Evolutionary conservation across 2,888 invertebrate genomes (phyloP), one percentile per base, ranked within the genome.

Genomic region (Drosophila emarginata): DNA sequence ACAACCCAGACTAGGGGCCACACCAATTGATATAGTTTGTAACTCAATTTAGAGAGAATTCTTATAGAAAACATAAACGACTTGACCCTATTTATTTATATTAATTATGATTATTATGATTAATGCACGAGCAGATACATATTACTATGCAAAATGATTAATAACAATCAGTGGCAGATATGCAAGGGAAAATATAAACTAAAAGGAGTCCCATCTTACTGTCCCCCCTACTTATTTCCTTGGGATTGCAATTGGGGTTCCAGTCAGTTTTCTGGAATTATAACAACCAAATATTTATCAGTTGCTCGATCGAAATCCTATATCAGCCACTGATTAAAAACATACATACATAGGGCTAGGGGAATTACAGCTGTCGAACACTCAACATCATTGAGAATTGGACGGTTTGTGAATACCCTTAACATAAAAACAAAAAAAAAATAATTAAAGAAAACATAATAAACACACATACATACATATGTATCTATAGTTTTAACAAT

Each of bases 1-100:
- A 51, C 40, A 52, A 80, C 81, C 80, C 84, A 78, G 15, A 71
- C 71, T 80, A 68, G 87, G 87, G 87, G 80, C 87, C 87, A 80
- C 75, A 45, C 45, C 45, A 21, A 72, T 71, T 84, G 52, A 76
- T 71, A 79, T 79, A 79, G 78, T 83, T 86, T 72, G 52, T 69
- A 70, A 11, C 66, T 81, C 67, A 65, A 40, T 67, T 45, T 45
- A 45, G 65, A 66, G 72, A 63, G 58, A 45, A 45, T 12, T 45
- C 45, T 45, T 45, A 45, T 40, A 56, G 40, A 45, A 26, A 40
- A 72, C 58, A 58, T 73, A 63, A 58, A 37, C 7, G 14, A 28
- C 36, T 40, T 36, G 57, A 56, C 28, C 18, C 18, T 45, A 45
- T 45, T 45, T 45, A 45, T 45, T 45, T 45, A 21, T 53, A 40